These are phyloP conservation scores for Rhabdomys pumilio DNA, from an alignment of 2,797 vertebrate species.

Conservation along the genomic window DNA sequence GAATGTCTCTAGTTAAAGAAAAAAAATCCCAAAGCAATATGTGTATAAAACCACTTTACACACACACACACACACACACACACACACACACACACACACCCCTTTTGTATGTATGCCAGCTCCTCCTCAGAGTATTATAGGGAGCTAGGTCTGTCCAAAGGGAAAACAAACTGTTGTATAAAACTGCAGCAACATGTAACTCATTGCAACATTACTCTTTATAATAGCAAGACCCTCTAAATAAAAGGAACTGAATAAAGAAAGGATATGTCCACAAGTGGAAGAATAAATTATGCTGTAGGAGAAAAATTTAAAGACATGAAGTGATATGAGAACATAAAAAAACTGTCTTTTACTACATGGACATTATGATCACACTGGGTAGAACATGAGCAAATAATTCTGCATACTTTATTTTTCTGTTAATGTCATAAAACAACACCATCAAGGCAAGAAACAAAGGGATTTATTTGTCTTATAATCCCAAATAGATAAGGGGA, in stretches of 20 bases:
- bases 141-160: neutral
- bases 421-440: neutral
- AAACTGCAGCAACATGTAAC: neutral
- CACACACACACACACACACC: neutral
- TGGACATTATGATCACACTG: neutral
- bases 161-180: neutral
- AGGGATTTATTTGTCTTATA: neutral
- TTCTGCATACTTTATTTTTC: neutral
- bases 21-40: neutral
- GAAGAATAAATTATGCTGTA: neutral
- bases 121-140: neutral
- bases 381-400: neutral
- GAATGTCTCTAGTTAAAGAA: neutral
- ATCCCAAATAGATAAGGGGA: neutral
- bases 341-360: neutral
- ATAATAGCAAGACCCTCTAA: neutral
- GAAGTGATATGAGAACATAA: neutral
- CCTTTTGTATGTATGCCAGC: neutral
- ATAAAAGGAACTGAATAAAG: neutral
- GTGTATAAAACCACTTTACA: neutral
- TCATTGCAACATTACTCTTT: neutral
- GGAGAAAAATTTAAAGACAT: neutral
- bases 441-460: neutral
- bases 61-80: too few relatives aligned
- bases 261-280: neutral